These are phyloP conservation scores for Ginglymostoma cirratum DNA, from an alignment of 2,113 vertebrate genomes.

Conservation along the genomic window DNA sequence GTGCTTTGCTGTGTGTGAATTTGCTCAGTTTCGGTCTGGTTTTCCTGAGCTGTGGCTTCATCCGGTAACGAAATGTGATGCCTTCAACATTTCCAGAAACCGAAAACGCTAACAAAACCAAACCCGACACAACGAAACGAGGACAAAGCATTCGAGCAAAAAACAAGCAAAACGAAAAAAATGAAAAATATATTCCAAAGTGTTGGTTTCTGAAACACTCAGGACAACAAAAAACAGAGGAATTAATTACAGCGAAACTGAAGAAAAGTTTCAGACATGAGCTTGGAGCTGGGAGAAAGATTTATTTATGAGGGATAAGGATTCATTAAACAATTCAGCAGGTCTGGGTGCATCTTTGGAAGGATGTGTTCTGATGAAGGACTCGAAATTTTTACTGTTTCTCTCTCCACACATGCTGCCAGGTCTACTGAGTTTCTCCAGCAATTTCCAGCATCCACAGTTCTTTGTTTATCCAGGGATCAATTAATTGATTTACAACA, in stretches of 20 bases:
- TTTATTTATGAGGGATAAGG: neutral
- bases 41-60: too few relatives aligned
- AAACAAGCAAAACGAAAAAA: neutral
- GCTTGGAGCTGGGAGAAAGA: neutral
- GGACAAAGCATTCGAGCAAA: neutral
- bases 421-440: too few relatives aligned
- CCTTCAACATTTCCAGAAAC: too few relatives aligned
- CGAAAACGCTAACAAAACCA: too few relatives aligned
- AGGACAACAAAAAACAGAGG: neutral
- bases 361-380: too few relatives aligned
- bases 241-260: neutral
- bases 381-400: too few relatives aligned
- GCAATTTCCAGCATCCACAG: too few relatives aligned
- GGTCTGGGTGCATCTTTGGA: too few relatives aligned
- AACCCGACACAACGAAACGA: neutral
- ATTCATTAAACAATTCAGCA: neutral
- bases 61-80: too few relatives aligned
- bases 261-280: neutral
- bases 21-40: neutral
- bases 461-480: too few relatives aligned
- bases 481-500: too few relatives aligned
- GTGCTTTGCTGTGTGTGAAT: neutral
- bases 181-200: neutral
- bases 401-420: too few relatives aligned
- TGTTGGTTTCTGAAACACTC: neutral